These are phyloP conservation scores for Coelopa pilipes DNA, from an alignment of 2,888 invertebrate species.

Conservation along the genomic window DNA sequence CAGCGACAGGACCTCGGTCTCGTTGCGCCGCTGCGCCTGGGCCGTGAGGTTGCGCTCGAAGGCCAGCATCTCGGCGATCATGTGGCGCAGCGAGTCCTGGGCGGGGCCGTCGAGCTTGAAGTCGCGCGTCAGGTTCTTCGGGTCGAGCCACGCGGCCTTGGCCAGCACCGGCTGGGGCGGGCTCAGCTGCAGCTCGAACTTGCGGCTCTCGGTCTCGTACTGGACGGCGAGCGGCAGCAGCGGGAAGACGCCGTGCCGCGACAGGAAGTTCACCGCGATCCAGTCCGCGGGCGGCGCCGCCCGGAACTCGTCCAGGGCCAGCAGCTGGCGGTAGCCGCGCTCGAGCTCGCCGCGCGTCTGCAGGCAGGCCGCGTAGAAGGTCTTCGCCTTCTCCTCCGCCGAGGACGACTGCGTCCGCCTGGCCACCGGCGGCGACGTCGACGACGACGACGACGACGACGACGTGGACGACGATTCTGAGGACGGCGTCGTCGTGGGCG, in stretches of 20 bases:
- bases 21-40: slow-evolving; percentile 44
- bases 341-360: slow-evolving; percentile 50
- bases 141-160: slow-evolving; percentile 40
- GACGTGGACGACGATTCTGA: too few species aligned
- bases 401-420: too few species aligned
- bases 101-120: slow-evolving; percentile 47
- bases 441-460: too few species aligned
- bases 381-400: slow-evolving; percentile 56
- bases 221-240: slow-evolving; percentile 55
- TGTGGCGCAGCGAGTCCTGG: slow-evolving; percentile 7
- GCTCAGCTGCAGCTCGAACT: slow-evolving; percentile 51
- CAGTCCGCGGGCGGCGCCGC: slow-evolving; percentile 49
- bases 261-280: slow-evolving; percentile 58
- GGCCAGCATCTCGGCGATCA: slow-evolving; percentile 45
- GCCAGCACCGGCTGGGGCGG: slow-evolving; percentile 45
- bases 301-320: slow-evolving; percentile 43
- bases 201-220: slow-evolving; percentile 50
- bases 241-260: slow-evolving; percentile 53
- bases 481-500: background rate
- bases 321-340: slow-evolving; percentile 47
- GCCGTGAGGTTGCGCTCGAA: slow-evolving; percentile 56
- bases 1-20: slow-evolving; percentile 48
- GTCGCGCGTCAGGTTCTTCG: slow-evolving; percentile 53
- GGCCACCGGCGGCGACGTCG: slow-evolving; percentile 24
- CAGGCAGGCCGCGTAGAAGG: slow-evolving; percentile 55